Evolutionary conservation across 2,888 invertebrate genomes (phyloP).

Genomic region (Heliconius erato): DNA sequence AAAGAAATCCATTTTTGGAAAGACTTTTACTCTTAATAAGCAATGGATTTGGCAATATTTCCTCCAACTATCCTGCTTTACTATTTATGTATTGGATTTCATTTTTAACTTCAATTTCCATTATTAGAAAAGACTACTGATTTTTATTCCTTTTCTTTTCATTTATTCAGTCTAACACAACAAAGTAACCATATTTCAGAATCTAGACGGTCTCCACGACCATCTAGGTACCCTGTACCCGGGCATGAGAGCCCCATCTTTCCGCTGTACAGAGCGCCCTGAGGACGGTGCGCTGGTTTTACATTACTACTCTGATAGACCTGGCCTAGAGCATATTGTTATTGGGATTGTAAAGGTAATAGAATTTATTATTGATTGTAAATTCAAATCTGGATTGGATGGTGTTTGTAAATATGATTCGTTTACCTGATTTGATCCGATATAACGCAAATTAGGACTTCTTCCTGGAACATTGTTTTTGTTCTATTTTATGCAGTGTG

Average conservation of each 20-base stretch:
- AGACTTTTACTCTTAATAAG: too few relatives aligned
- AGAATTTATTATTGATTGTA: background rate
- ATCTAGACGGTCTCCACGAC: constrained; percentile 97
- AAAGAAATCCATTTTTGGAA: too few relatives aligned
- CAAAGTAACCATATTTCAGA: constrained; percentile 83
- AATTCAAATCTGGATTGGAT: too few relatives aligned
- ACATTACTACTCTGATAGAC: constrained; percentile 98
- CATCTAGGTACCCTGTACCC: constrained; percentile 97
- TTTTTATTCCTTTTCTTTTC: background rate
- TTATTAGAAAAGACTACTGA: background rate
- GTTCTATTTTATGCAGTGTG: too few relatives aligned
- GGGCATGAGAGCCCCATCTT: constrained; percentile 97
- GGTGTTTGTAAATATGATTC: too few relatives aligned
- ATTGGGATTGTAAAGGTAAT: constrained; percentile 98
- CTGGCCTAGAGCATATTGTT: constrained; percentile 97
- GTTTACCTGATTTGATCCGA: too few relatives aligned
- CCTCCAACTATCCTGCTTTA: too few relatives aligned
- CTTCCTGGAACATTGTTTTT: too few relatives aligned
- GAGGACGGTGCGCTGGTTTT: constrained; percentile 95
- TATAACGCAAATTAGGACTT: too few relatives aligned
- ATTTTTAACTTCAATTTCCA: too few relatives aligned
- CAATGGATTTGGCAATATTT: too few relatives aligned
- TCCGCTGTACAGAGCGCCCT: constrained; percentile 95
- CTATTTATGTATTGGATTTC: too few relatives aligned
- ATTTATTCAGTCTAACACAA: background rate